Conservation (phyloP, 2,113 vertebrate species). For the Carettochelys insculpta region DNA sequence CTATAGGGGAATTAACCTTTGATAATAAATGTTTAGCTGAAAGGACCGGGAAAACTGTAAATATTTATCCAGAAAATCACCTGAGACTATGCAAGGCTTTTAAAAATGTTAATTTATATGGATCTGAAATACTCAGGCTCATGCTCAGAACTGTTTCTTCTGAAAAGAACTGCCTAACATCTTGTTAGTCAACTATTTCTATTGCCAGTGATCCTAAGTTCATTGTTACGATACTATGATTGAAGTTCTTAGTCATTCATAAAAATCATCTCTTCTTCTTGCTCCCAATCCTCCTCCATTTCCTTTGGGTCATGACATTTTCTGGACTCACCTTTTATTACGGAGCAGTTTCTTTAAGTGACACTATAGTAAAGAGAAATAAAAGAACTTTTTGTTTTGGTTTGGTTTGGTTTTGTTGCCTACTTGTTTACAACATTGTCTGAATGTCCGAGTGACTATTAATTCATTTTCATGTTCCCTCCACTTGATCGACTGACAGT, state of each 20-base stretch:
- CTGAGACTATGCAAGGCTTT: conserved; percentile 51
- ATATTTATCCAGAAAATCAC: conserved; percentile 48
- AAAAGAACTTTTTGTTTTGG: neutral
- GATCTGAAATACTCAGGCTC: conserved; percentile 65
- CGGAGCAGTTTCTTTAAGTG: conserved; percentile 35
- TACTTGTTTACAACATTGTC: neutral
- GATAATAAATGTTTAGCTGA: conserved; percentile 20
- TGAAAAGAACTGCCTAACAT: conserved; percentile 72
- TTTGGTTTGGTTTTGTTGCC: no score
- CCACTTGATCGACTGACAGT: neutral
- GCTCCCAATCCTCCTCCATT: neutral
- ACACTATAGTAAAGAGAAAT: neutral
- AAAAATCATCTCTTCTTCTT: conserved; percentile 65
- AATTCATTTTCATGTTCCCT: neutral
- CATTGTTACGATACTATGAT: conserved; percentile 28
- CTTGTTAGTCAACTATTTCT: conserved; percentile 75
- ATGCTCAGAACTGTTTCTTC: conserved; percentile 60
- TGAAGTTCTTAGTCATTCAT: conserved; percentile 60
- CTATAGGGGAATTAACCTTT: conserved; percentile 24
- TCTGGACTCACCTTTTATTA: conserved; percentile 31
- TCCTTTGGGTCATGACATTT: conserved; percentile 32
- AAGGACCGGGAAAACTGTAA: conserved; percentile 12
- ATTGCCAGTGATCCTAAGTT: conserved; percentile 71
- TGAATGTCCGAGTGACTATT: neutral
- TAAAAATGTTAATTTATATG: conserved; percentile 78